A percentile compares a stretch with the other conserved stretches of the same genome.
These are phyloP conservation scores for Drosophila ironensis DNA, from an alignment of 1,140 invertebrate species.

Conservation along the genomic window DNA sequence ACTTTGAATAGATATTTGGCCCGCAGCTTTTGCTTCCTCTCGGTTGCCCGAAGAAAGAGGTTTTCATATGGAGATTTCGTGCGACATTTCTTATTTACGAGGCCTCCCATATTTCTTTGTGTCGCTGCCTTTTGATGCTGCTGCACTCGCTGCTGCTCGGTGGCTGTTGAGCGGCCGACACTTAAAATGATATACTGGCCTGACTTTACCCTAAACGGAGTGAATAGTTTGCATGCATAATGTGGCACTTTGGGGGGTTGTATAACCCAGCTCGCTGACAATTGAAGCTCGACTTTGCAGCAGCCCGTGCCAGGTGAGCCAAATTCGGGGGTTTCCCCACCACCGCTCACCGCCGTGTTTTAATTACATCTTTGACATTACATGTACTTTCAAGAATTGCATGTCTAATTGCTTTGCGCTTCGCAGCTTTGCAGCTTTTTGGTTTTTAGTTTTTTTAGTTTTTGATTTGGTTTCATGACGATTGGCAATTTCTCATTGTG, in stretches of 20 bases:
- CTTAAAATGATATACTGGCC: constrained; percentile 34
- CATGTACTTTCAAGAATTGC: constrained; percentile 70
- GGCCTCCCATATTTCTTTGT: constrained; percentile 45
- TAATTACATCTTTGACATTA: constrained; percentile 73
- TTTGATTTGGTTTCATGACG: constrained; percentile 48
- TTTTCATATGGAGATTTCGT: constrained; percentile 42
- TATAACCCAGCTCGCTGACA: constrained; percentile 11
- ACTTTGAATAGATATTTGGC: neutral
- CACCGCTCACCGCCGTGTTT: no score
- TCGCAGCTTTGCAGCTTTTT: constrained; percentile 28
- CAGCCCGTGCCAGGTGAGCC: neutral
- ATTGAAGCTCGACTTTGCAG: neutral
- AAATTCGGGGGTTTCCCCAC: no score
- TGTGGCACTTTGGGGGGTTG: constrained; percentile 26
- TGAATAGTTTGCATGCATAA: constrained; percentile 36
- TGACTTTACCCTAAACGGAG: constrained; percentile 22
- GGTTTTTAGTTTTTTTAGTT: constrained; percentile 23
- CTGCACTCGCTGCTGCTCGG: constrained; percentile 8
- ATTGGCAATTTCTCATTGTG: constrained; percentile 58
- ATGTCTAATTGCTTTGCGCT: constrained; percentile 75
- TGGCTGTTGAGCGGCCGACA: constrained; percentile 40
- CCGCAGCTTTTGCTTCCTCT: neutral
- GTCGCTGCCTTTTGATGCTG: constrained; percentile 35
- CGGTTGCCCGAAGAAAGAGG: constrained; percentile 7
- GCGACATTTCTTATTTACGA: constrained; percentile 41